Evolutionary conservation across 2,113 vertebrate genomes (phyloP), one percentile per base, ranked within the genome.

Genomic region (Cyanocitta stelleri): DNA sequence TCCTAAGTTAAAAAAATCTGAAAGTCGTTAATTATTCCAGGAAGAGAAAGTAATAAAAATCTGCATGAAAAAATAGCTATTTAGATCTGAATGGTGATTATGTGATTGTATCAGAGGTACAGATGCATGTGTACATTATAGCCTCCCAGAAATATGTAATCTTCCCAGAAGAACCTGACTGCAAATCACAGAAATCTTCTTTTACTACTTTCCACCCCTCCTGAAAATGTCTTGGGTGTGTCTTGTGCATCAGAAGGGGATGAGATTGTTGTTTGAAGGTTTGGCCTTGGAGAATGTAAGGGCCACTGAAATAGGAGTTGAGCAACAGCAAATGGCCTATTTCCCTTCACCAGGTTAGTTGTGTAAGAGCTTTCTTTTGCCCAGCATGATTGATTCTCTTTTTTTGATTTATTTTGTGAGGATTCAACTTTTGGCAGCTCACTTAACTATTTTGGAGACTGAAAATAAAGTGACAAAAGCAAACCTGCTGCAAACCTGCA

Each of bases 111-210:
- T 96, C 88, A 8, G 56, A 92, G 64, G 56, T 73, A 67, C 73
- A 67, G 75, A 78, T 89, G 54, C 30, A 11, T 0, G 6, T 64
- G 52, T 86, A 72, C 32, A 11, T 92, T 81, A 33, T 41, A 64
- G 48, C 69, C 76, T 90, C 68, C 56, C 69, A 78, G 54, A 95
- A 96, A 96, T 92, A 95, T 92, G 90, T 69, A 17, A 92, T 90
- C 90, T 93, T 92, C 96, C 94, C 92, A 85, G 92, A 91, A 96
- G 73, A 96, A 94, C 93, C 85, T 92, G 88, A 90, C 88, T 96
- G 76, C 79, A 91, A 90, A 96, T 93, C 89, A 56, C 83, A 93
- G 86, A 96, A 96, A 94, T 96, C 86, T 91, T 48, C 85, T 93
- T 94, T 92, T 97, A 85, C 37, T 89, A 4, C 86, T 93, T 95